Evolutionary conservation across 2,888 invertebrate species (phyloP).

Genomic region (Yponomeuta sedellus): DNA sequence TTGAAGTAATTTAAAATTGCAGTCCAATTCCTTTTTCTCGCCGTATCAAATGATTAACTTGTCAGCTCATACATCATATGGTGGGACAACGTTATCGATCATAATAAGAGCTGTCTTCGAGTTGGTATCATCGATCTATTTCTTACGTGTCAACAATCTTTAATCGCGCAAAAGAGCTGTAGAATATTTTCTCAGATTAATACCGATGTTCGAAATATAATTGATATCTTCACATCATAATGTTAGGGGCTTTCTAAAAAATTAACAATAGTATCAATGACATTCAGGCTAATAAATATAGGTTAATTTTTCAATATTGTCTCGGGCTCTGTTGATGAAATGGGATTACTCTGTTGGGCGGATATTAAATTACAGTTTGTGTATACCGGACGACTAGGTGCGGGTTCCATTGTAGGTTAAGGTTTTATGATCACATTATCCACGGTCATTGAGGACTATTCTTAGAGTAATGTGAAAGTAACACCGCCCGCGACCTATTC

Average conservation of each 20-base stretch:
- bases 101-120: constrained; percentile 8
- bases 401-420: constrained; percentile 54
- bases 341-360: constrained; percentile 62
- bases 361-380: constrained; percentile 73
- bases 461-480: constrained; percentile 21
- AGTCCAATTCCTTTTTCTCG: background rate
- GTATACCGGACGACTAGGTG: constrained; percentile 51
- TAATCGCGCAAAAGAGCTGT: background rate
- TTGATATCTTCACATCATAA: too few relatives aligned
- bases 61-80: constrained; percentile 5
- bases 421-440: constrained; percentile 29
- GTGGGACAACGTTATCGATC: constrained; percentile 3
- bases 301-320: constrained; percentile 25
- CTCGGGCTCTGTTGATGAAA: constrained; percentile 54
- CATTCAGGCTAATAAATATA: background rate
- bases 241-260: too few relatives aligned
- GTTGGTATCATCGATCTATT: constrained; percentile 4
- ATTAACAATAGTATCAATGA: background rate
- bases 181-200: background rate
- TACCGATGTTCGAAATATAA: too few relatives aligned
- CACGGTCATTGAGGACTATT: constrained; percentile 25
- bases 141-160: background rate
- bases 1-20: background rate
- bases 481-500: constrained; percentile 6
- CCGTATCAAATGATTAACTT: background rate